These are phyloP conservation scores for Pantherophis alleghaniensis DNA, from an alignment of 2,797 vertebrate species.

Conservation along the genomic window DNA sequence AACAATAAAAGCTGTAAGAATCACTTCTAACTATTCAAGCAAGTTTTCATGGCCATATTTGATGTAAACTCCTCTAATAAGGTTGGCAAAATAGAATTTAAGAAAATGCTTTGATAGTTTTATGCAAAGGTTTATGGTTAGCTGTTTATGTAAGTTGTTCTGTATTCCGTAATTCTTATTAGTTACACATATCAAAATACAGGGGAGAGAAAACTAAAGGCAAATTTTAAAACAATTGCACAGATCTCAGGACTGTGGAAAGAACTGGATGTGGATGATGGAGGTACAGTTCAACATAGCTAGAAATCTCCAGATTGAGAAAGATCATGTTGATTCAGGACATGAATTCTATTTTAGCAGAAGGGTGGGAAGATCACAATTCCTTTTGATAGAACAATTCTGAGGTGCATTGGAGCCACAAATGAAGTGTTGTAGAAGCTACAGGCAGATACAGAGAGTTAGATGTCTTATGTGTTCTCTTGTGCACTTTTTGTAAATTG, in stretches of 20 bases:
- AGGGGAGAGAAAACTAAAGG: background rate
- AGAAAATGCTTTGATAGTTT: constrained; percentile 16
- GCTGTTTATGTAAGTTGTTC: background rate
- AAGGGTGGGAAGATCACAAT: background rate
- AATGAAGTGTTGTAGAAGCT: background rate
- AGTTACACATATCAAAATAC: background rate
- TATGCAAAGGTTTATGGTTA: background rate
- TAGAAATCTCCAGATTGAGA: no score
- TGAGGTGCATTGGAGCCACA: background rate
- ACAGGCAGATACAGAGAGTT: background rate
- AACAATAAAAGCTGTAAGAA: constrained; percentile 11
- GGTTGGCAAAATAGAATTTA: background rate
- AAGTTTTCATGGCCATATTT: background rate
- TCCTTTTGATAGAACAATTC: background rate
- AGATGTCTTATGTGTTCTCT: background rate
- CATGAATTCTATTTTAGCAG: background rate
- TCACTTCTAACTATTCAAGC: constrained; percentile 1
- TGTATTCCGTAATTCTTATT: background rate
- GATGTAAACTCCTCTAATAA: background rate
- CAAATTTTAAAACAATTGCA: background rate
- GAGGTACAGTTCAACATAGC: background rate
- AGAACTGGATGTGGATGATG: background rate
- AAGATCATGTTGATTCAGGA: background rate
- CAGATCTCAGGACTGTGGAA: background rate
- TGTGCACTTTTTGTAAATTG: background rate